phyloP scores from a whole-genome alignment of 2,113 vertebrate genomes.

The Cairina moschata region DNA sequence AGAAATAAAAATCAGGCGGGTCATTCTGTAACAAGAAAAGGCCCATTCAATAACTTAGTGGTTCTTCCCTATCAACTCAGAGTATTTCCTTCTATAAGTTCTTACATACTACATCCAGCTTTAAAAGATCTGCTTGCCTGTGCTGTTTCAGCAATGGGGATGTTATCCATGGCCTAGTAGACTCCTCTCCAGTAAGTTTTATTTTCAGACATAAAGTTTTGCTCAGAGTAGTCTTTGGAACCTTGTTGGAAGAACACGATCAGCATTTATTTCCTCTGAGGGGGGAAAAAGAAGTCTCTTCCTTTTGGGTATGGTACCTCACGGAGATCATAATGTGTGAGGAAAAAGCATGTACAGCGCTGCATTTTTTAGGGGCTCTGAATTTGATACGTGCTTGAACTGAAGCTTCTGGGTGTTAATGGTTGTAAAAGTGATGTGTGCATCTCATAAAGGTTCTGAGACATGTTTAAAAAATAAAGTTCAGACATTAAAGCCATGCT shows the following conservation, averaged over 20 bases:
- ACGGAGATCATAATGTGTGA: not conserved
- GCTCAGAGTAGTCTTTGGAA: not conserved
- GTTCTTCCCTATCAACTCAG: not conserved
- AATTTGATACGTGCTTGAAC: not conserved
- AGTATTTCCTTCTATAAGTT: not conserved
- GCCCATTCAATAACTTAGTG: not conserved
- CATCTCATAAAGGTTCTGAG: not conserved
- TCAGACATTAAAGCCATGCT: not conserved
- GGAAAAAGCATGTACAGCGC: not conserved
- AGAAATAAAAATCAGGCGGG: not conserved
- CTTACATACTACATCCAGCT: not conserved
- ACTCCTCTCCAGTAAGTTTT: not conserved
- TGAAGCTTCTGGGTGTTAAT: not conserved
- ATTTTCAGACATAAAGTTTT: not conserved
- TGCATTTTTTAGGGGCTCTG: not conserved
- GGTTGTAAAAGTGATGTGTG: not conserved
- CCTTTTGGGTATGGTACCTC: not conserved
- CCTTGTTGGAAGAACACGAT: not conserved
- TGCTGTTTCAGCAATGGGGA: not conserved
- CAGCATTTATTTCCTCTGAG: not conserved
- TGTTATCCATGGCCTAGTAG: not conserved
- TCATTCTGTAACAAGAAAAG: not conserved
- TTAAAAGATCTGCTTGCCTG: not conserved
- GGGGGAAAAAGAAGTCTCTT: not conserved
- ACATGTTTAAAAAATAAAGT: not conserved